These are phyloP conservation scores for Drosophila trapezifrons DNA, from an alignment of 1,140 invertebrate genomes.

Conservation along the genomic window DNA sequence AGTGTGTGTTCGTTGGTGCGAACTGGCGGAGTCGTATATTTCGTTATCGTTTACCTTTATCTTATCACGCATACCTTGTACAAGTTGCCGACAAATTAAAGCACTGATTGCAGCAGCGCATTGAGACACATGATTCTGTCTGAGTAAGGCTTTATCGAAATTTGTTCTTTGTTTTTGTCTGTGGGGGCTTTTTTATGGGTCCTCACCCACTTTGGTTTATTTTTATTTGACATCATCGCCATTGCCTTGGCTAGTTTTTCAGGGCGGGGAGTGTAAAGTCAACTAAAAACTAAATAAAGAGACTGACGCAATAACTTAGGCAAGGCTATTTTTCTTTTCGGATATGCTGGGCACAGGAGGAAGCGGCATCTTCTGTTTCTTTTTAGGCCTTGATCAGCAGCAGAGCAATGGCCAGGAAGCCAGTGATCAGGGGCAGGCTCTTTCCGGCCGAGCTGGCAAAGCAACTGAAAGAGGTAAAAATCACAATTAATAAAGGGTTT, in stretches of 20 bases:
- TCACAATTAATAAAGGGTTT: not conserved
- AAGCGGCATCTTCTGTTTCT: not conserved
- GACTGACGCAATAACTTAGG: slow-evolving; percentile 48
- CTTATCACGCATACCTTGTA: slow-evolving; percentile 58
- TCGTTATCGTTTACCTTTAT: slow-evolving; percentile 45
- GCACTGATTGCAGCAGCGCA: slow-evolving; percentile 47
- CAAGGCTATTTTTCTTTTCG: slow-evolving; percentile 13
- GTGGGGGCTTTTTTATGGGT: slow-evolving; percentile 24
- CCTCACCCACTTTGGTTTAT: slow-evolving; percentile 29
- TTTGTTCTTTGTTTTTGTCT: slow-evolving; percentile 28
- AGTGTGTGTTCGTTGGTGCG: too few relatives aligned
- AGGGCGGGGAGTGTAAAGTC: slow-evolving; percentile 40
- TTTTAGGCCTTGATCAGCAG: slow-evolving; percentile 57
- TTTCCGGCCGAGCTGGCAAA: slow-evolving; percentile 34
- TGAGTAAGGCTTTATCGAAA: slow-evolving; percentile 36
- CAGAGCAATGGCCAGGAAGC: slow-evolving; percentile 53
- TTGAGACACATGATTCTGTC: slow-evolving; percentile 39
- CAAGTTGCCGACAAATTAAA: slow-evolving; percentile 74
- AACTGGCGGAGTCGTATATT: slow-evolving; percentile 43
- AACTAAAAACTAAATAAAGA: slow-evolving; percentile 80
- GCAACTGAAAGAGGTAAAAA: slow-evolving; percentile 9
- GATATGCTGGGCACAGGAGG: slow-evolving; percentile 1
- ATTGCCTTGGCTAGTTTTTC: slow-evolving; percentile 20
- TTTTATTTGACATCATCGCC: slow-evolving; percentile 50
- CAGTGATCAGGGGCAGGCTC: slow-evolving; percentile 58